Percentiles rank a stretch among this genome's conserved stretches.
Evolutionary conservation across 2,113 vertebrate genomes (phyloP).

Genomic region (Salminus brasiliensis): DNA sequence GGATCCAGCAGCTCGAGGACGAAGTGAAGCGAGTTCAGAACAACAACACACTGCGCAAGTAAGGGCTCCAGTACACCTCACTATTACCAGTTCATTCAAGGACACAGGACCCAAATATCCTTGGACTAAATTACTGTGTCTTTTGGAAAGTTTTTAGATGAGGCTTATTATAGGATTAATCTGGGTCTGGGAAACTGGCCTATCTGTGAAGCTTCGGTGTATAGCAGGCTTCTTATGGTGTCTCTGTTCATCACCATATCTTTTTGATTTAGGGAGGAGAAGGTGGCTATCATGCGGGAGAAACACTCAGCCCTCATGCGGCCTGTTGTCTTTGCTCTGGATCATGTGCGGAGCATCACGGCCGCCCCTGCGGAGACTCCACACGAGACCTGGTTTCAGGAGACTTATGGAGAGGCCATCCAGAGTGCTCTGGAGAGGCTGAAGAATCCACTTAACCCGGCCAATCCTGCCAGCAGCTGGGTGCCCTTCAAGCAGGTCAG

Average conservation of each 20-base stretch:
- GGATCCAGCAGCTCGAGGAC: slow-evolving; percentile 95
- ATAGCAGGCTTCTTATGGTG: neutral
- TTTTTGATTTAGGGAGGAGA: slow-evolving; percentile 87
- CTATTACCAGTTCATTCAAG: too few relatives aligned
- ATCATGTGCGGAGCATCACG: slow-evolving; percentile 94
- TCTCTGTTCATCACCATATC: neutral
- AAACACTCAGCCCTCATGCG: slow-evolving; percentile 98
- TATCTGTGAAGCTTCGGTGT: too few relatives aligned
- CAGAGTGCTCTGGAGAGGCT: slow-evolving; percentile 89
- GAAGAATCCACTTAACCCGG: slow-evolving; percentile 89
- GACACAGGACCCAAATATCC: too few relatives aligned
- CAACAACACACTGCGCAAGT: slow-evolving; percentile 96
- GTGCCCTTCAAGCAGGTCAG: slow-evolving; percentile 95
- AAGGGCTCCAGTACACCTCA: slow-evolving; percentile 50
- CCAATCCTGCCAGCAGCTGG: slow-evolving; percentile 97
- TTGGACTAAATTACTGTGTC: too few relatives aligned
- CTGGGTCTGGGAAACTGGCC: too few relatives aligned
- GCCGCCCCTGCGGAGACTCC: slow-evolving; percentile 91
- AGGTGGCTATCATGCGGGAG: slow-evolving; percentile 96
- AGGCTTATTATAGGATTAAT: too few relatives aligned
- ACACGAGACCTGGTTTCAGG: slow-evolving; percentile 98
- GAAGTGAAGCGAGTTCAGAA: slow-evolving; percentile 98
- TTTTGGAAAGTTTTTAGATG: too few relatives aligned
- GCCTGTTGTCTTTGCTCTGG: slow-evolving; percentile 95
- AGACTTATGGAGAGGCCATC: slow-evolving; percentile 90